Conservation (phyloP, 2,113 vertebrate genomes). For the Maccullochella peelii region DNA sequence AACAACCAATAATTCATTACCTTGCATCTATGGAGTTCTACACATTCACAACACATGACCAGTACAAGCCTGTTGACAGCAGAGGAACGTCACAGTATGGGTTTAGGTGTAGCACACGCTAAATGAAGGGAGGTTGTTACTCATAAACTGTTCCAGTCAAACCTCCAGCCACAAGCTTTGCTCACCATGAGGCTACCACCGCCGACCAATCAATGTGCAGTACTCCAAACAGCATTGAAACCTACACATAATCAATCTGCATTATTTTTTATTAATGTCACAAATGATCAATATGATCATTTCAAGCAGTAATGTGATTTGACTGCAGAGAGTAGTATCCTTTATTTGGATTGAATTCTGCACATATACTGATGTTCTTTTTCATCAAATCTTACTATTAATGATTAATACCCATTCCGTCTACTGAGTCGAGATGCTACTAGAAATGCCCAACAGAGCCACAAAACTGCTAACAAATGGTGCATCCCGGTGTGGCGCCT, state of each 20-base stretch:
- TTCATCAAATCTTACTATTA: neutral
- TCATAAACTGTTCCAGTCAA: neutral
- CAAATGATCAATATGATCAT: neutral
- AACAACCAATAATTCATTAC: neutral
- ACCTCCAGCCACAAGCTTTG: neutral
- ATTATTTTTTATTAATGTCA: neutral
- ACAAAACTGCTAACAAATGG: slow-evolving; percentile 17
- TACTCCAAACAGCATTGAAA: neutral
- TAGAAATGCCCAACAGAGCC: neutral
- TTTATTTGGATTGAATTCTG: neutral
- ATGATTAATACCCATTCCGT: slow-evolving; percentile 1
- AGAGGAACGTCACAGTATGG: neutral
- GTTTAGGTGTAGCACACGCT: neutral
- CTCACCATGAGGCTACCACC: neutral
- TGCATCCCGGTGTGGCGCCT: slow-evolving; percentile 11
- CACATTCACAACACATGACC: neutral
- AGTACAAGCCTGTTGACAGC: neutral
- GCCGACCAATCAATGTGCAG: neutral
- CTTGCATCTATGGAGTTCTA: neutral
- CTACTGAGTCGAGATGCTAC: neutral
- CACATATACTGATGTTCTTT: neutral
- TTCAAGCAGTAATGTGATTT: neutral
- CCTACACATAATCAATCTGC: neutral
- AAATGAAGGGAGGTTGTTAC: neutral
- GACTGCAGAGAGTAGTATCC: neutral